Conservation (phyloP, 2,797 vertebrate genomes). For the Phrynocephalus forsythii region DNA sequence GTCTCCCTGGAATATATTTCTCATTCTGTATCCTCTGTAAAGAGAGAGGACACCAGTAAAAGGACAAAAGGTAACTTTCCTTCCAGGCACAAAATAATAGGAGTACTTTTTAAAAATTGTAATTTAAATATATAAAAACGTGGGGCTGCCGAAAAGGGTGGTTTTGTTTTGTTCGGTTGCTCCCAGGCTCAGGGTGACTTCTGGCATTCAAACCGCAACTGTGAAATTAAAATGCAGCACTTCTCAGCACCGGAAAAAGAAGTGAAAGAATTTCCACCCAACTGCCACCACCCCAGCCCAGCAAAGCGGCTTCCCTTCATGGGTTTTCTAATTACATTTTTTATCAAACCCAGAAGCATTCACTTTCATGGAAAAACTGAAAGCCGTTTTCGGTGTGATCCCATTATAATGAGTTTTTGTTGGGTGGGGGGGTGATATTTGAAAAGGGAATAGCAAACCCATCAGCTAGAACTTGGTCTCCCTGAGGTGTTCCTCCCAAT, state of each 20-base stretch:
- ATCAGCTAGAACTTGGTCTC: neutral
- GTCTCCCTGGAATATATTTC: neutral
- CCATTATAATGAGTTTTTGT: neutral
- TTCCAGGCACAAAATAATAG: neutral
- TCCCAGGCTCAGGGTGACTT: neutral
- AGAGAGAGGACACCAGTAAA: neutral
- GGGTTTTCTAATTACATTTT: slow-evolving; percentile 16
- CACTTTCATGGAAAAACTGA: neutral
- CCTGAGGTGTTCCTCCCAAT: neutral
- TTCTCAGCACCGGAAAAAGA: neutral
- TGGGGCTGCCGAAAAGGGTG: too few relatives aligned
- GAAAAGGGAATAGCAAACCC: too few relatives aligned
- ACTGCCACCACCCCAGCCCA: too few relatives aligned
- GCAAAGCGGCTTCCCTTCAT: neutral
- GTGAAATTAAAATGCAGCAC: neutral
- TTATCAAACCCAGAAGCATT: neutral
- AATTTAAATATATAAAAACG: too few relatives aligned
- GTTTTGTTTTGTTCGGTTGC: too few relatives aligned
- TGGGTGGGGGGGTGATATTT: too few relatives aligned
- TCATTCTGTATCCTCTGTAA: neutral
- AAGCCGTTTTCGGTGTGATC: neutral
- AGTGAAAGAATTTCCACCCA: neutral
- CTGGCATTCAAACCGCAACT: neutral
- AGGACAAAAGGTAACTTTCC: neutral
- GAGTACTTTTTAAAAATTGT: too few relatives aligned